phyloP scores from a whole-genome alignment of 2,797 vertebrate species.

The Propithecus perrieri region DNA sequence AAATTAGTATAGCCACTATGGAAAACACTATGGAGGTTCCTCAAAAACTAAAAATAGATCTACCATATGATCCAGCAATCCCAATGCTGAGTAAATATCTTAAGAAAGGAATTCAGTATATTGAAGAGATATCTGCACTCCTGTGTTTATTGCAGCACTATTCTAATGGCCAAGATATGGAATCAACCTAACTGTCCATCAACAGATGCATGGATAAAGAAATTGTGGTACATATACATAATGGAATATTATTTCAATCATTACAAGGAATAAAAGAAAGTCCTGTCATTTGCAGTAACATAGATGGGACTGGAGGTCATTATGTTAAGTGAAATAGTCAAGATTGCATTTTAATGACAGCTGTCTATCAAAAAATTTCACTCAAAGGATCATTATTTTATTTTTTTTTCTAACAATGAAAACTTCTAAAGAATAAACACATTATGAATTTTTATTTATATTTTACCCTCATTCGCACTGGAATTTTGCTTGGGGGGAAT shows the following conservation, averaged over 20 bases:
- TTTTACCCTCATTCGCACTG: background rate
- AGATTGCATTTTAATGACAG: background rate
- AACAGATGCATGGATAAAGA: background rate
- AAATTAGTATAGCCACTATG: background rate
- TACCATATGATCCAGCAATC: background rate
- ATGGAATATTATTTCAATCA: background rate
- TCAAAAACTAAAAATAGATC: background rate
- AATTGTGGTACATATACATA: background rate
- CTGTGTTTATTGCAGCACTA: background rate
- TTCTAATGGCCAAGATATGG: background rate
- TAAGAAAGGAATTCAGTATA: background rate
- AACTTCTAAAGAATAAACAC: background rate
- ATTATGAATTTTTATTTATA: background rate
- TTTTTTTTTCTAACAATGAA: background rate
- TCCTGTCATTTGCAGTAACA: background rate
- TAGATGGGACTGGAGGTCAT: background rate
- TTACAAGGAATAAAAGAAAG: background rate
- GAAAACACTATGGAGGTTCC: background rate
- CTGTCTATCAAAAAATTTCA: background rate
- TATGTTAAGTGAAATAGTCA: background rate
- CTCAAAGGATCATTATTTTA: background rate
- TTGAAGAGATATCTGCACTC: background rate
- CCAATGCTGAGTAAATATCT: background rate
- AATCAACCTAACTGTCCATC: background rate
- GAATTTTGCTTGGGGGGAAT: background rate